Evolutionary conservation across 2,113 vertebrate species (phyloP).

Genomic region (Pimephales promelas): DNA sequence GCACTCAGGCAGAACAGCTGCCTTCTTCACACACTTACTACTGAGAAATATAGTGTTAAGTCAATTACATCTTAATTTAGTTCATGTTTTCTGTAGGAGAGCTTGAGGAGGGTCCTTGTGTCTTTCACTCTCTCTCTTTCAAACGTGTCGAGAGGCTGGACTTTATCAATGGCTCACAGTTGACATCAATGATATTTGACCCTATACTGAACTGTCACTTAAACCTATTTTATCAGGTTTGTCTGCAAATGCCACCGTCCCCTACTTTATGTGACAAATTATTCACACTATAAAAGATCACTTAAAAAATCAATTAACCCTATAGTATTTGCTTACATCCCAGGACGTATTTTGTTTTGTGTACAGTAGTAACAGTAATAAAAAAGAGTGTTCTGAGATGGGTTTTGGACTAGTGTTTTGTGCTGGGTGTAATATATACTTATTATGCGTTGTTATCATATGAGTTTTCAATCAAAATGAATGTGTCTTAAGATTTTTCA

Average conservation of each 20-base stretch:
- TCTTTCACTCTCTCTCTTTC: too few relatives aligned
- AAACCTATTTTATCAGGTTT: not conserved
- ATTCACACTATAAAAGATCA: not conserved
- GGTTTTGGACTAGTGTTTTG: too few relatives aligned
- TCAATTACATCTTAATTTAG: not conserved
- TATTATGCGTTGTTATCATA: too few relatives aligned
- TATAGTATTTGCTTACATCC: too few relatives aligned
- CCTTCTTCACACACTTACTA: not conserved
- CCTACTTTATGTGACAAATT: not conserved
- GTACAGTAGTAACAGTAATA: too few relatives aligned
- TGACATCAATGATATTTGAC: not conserved
- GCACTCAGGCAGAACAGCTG: conserved; percentile 26
- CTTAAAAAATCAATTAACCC: too few relatives aligned
- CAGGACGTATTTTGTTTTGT: too few relatives aligned
- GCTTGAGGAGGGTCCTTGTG: not conserved
- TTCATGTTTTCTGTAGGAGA: not conserved
- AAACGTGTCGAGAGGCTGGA: not conserved
- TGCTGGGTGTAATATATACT: too few relatives aligned
- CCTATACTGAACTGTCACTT: not conserved
- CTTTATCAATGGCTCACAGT: not conserved
- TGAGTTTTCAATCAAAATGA: too few relatives aligned
- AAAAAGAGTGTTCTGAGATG: too few relatives aligned
- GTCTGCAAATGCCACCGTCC: not conserved
- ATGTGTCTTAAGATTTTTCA: too few relatives aligned
- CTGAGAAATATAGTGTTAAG: not conserved